Percentiles rank a stretch among this genome's conserved stretches.
phyloP scores from a whole-genome alignment of 2,888 invertebrate species.

The Himalopsyche anomala region DNA sequence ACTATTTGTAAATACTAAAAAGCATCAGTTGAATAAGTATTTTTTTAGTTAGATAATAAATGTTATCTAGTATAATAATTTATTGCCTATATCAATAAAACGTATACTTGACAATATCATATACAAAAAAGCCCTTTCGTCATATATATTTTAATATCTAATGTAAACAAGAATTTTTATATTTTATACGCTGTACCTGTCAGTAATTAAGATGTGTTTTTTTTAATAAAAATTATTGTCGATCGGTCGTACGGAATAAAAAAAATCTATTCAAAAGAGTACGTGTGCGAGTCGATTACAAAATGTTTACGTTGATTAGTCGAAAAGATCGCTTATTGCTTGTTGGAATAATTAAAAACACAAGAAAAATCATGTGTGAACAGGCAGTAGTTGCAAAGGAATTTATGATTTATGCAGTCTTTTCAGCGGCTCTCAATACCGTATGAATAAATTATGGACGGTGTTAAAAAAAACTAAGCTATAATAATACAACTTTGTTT shows the following conservation, averaged over 20 bases:
- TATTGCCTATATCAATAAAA: no score
- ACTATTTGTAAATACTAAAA: no score
- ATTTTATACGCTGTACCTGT: conserved; percentile 2
- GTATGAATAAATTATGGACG: no score
- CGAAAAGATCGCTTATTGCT: conserved; percentile 30
- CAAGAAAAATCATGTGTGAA: conserved; percentile 30
- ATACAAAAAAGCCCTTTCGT: neutral
- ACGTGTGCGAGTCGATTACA: neutral
- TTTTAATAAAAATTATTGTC: neutral
- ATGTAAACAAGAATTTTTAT: neutral
- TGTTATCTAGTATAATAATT: no score
- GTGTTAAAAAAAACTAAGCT: no score
- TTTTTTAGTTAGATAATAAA: no score
- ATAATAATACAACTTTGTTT: no score
- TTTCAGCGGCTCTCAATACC: conserved; percentile 1
- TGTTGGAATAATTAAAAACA: conserved; percentile 27
- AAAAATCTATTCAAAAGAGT: neutral
- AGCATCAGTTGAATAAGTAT: no score
- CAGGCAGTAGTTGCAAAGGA: conserved; percentile 19
- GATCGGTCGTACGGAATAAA: conserved; percentile 2
- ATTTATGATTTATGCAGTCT: conserved; percentile 8
- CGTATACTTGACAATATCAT: neutral
- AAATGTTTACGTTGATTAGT: conserved; percentile 30
- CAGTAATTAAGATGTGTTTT: conserved; percentile 13
- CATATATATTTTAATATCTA: conserved; percentile 6